Evolutionary conservation across 2,113 vertebrate genomes (phyloP).

Genomic region (Nyctibius bracteatus): DNA sequence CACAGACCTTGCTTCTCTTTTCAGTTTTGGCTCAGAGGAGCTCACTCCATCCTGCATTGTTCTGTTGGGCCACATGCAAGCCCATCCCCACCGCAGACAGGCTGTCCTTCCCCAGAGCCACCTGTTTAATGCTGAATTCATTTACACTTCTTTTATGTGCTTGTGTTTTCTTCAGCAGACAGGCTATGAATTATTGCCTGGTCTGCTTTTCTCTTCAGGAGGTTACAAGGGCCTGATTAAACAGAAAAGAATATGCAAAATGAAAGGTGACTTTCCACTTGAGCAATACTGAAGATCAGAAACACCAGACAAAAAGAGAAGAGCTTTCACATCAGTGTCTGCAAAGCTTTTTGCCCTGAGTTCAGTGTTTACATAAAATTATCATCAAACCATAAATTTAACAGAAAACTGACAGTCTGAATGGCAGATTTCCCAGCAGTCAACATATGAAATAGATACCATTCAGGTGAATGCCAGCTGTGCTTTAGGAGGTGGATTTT

Average conservation of each 20-base stretch:
- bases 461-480: not conserved
- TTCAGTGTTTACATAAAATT: not conserved
- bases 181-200: not conserved
- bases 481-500: not conserved
- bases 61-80: not conserved
- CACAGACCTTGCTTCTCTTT: not conserved
- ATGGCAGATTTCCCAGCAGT: not conserved
- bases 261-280: not conserved
- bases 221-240: not conserved
- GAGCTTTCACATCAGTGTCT: not conserved
- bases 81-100: rapidly evolving
- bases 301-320: not conserved
- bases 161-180: not conserved
- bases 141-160: not conserved
- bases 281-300: not conserved
- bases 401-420: not conserved
- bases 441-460: not conserved
- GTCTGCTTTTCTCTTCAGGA: not conserved
- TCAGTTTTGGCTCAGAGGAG: not conserved
- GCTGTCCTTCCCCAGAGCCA: not conserved
- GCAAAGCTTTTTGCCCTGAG: not conserved
- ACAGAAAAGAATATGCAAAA: not conserved
- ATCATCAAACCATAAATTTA: constrained; percentile 8
- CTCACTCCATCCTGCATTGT: not conserved
- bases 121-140: not conserved